phyloP scores from a whole-genome alignment of 2,888 invertebrate genomes.

The Diogma glabrata region DNA sequence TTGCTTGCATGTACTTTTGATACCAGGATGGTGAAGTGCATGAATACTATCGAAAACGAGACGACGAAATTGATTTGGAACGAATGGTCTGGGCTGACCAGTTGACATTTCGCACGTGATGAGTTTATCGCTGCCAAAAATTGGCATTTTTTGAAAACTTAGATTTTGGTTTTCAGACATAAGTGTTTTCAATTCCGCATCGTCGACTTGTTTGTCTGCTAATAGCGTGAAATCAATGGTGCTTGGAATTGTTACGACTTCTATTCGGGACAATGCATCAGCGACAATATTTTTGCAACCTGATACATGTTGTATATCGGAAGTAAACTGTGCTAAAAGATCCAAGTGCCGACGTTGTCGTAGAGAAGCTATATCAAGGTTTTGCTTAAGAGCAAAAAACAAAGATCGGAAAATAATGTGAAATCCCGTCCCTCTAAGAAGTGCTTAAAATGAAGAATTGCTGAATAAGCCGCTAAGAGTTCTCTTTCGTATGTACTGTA shows the following conservation, averaged over 20 bases:
- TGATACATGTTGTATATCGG: constrained; percentile 8
- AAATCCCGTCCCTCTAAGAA: constrained; percentile 32
- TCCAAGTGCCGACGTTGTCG: constrained; percentile 27
- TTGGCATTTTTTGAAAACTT: not conserved
- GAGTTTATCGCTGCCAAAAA: not conserved
- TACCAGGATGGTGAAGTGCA: not conserved
- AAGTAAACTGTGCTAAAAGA: constrained; percentile 17
- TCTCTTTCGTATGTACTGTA: constrained; percentile 33
- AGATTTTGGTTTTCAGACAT: not conserved
- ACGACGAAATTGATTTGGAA: not conserved
- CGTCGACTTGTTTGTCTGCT: too few species aligned
- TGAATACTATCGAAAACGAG: not conserved
- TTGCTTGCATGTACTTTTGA: not conserved
- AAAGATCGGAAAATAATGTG: too few species aligned
- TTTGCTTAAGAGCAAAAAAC: too few species aligned
- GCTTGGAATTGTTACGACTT: too few species aligned
- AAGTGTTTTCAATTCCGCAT: too few species aligned
- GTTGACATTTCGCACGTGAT: not conserved
- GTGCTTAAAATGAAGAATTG: constrained; percentile 27
- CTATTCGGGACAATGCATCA: not conserved
- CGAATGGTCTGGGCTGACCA: not conserved
- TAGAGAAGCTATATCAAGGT: constrained; percentile 25
- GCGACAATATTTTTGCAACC: constrained; percentile 3
- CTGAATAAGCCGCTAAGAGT: constrained; percentile 28
- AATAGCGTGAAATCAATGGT: too few species aligned